These are phyloP conservation scores for Ethmia dodecea DNA, from an alignment of 2,888 invertebrate species.

Conservation along the genomic window DNA sequence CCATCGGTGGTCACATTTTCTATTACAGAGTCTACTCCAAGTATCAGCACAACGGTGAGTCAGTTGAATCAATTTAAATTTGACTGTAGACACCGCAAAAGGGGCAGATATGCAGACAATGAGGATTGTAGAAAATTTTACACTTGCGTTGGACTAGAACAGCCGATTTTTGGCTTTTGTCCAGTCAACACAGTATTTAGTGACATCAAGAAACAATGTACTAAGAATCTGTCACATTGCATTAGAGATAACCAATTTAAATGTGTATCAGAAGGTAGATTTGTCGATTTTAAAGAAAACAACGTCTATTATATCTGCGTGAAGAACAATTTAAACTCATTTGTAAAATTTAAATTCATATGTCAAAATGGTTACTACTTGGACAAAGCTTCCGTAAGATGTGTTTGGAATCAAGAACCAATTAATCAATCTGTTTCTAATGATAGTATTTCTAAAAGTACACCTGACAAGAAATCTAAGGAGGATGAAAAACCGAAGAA, in stretches of 20 bases:
- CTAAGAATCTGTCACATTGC: conserved; percentile 65
- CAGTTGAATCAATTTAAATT: too few relatives aligned
- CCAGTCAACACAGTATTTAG: conserved; percentile 63
- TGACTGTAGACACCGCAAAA: conserved; percentile 34
- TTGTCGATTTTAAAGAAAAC: conserved; percentile 45
- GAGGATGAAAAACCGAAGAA: conserved; percentile 19
- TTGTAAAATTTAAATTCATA: conserved; percentile 52
- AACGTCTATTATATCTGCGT: conserved; percentile 65
- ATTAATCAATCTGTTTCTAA: conserved; percentile 6
- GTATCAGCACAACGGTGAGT: too few relatives aligned
- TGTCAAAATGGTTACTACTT: conserved; percentile 51
- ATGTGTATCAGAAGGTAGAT: conserved; percentile 61
- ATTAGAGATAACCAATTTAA: conserved; percentile 62
- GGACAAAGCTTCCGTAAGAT: conserved; percentile 43
- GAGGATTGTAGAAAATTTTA: conserved; percentile 71
- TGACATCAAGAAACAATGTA: conserved; percentile 61
- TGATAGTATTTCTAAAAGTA: conserved; percentile 18
- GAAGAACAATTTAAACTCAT: conserved; percentile 31
- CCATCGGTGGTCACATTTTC: too few relatives aligned
- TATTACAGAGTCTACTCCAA: too few relatives aligned
- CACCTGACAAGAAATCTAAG: conserved; percentile 21
- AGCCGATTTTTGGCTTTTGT: conserved; percentile 46
- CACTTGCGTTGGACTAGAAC: conserved; percentile 52
- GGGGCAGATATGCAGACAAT: conserved; percentile 66
- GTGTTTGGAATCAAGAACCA: conserved; percentile 27